phyloP scores from a whole-genome alignment of 30 jellyfish, hydroid and myxozoan genomes.

The Aurelia aurita region DNA sequence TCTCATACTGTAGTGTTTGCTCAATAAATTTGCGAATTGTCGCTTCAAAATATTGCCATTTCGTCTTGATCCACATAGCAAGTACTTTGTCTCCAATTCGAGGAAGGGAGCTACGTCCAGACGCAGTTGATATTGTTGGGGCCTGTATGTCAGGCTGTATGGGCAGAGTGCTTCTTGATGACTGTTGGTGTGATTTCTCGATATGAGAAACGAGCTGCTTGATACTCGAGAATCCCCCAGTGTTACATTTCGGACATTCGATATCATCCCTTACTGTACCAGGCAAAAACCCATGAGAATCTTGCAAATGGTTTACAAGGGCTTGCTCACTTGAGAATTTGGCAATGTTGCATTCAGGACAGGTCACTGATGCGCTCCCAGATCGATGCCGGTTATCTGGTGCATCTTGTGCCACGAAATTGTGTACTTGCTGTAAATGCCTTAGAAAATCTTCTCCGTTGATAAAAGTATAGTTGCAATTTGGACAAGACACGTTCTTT shows the following conservation, averaged over 20 bases:
- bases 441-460: conserved; percentile 13
- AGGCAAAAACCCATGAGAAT: too few species aligned
- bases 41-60: conserved; percentile 83
- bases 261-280: too few species aligned
- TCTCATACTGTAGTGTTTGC: conserved; percentile 59
- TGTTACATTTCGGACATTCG: conserved; percentile 55
- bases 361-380: too few species aligned
- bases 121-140: background rate
- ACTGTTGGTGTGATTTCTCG: conserved; percentile 14
- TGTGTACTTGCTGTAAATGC: conserved; percentile 11
- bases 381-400: too few species aligned
- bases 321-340: background rate
- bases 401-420: background rate
- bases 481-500: conserved; percentile 6
- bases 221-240: conserved; percentile 14
- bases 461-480: conserved; percentile 6
- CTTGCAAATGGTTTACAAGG: background rate
- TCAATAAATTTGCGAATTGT: conserved; percentile 47
- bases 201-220: background rate
- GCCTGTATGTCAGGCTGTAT: background rate
- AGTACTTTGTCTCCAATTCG: conserved; percentile 68
- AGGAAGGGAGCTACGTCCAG: conserved; percentile 34
- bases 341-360: background rate
- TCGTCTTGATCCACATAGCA: conserved; percentile 79
- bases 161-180: background rate